phyloP scores from a whole-genome alignment of 2,888 invertebrate species.

The Stegophylla sp. region DNA sequence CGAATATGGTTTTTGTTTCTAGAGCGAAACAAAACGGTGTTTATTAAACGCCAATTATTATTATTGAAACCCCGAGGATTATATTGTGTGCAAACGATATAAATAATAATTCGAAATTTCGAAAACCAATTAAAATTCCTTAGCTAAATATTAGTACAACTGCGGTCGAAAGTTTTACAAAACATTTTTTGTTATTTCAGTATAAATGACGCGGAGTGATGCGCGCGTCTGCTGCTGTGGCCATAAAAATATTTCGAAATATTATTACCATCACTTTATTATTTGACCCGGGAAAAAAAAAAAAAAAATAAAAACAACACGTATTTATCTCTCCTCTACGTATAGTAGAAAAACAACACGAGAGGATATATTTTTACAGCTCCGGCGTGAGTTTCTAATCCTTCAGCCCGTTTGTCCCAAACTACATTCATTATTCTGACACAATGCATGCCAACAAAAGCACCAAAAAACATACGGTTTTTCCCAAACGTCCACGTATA shows the following conservation, averaged over 20 bases:
- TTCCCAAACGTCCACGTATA: slow-evolving; percentile 45
- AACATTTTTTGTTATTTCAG: slow-evolving; percentile 33
- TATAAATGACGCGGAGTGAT: neutral
- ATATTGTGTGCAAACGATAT: too few species aligned
- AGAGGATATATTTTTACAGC: slow-evolving; percentile 46
- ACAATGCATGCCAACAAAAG: slow-evolving; percentile 53
- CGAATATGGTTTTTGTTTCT: too few species aligned
- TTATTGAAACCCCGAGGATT: too few species aligned
- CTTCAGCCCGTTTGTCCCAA: slow-evolving; percentile 53
- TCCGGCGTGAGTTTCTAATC: slow-evolving; percentile 46
- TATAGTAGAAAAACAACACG: slow-evolving; percentile 41
- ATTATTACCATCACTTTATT: slow-evolving; percentile 46
- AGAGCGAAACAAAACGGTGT: too few species aligned
- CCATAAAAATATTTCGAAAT: slow-evolving; percentile 41
- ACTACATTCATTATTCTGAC: slow-evolving; percentile 58
- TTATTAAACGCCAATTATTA: too few species aligned
- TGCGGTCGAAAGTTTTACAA: neutral
- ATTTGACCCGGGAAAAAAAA: slow-evolving; percentile 41
- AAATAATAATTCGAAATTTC: neutral
- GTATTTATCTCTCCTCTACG: slow-evolving; percentile 49
- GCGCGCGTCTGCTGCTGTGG: neutral
- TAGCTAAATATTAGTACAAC: neutral
- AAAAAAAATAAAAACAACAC: too few species aligned
- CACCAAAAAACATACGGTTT: slow-evolving; percentile 55
- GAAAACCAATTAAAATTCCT: neutral